Conservation (phyloP, 2,113 vertebrate genomes). For the Syngnathoides biaculeatus region DNA sequence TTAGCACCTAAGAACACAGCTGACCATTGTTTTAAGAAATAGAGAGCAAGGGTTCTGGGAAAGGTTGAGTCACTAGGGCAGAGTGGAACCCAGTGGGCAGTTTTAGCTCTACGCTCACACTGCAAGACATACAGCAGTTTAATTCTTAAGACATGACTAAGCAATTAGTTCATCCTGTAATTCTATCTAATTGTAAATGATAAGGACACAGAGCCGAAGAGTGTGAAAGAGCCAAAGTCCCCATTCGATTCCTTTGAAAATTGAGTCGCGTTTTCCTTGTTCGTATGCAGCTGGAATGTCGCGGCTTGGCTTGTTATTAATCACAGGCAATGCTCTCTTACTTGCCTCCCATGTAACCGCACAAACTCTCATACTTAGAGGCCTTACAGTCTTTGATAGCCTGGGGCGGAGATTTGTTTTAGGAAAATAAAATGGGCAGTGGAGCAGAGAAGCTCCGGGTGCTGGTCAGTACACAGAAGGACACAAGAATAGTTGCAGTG, state of each 20-base stretch:
- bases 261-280: conserved; percentile 27
- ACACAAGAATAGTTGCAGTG: conserved; percentile 51
- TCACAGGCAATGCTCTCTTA: conserved; percentile 58
- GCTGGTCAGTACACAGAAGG: conserved; percentile 50
- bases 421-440: conserved; percentile 54
- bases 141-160: conserved; percentile 27
- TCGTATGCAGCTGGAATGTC: conserved; percentile 44
- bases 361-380: conserved; percentile 30
- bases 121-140: conserved; percentile 4
- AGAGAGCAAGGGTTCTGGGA: conserved; percentile 46
- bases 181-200: conserved; percentile 33
- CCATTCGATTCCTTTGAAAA: conserved; percentile 13
- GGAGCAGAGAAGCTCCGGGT: conserved; percentile 24
- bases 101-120: conserved; percentile 11
- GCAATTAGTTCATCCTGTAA: conserved; percentile 39
- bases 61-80: conserved; percentile 54
- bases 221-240: conserved; percentile 16
- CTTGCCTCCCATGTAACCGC: conserved; percentile 49
- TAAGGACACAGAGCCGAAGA: conserved; percentile 25
- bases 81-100: conserved; percentile 33
- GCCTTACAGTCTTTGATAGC: conserved; percentile 38
- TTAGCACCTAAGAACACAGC: conserved; percentile 47
- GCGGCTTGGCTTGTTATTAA: conserved; percentile 56
- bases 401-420: conserved; percentile 54
- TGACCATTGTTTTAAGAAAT: conserved; percentile 55